A percentile compares a stretch with the other conserved stretches of the same genome.
Conservation (phyloP, 30 jellyfish, hydroid and myxozoan genomes). For the Turritopsis dohrnii region DNA sequence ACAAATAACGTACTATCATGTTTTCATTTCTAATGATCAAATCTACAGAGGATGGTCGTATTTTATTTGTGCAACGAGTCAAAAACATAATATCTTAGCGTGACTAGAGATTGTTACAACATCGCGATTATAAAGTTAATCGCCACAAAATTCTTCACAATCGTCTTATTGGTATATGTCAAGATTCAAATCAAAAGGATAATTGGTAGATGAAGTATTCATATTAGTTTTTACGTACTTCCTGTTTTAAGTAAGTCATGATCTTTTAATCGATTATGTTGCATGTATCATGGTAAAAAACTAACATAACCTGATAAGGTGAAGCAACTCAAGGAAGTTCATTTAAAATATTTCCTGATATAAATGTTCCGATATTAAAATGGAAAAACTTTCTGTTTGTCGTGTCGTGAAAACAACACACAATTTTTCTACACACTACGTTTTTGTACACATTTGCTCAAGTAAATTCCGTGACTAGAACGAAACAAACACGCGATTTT, state of each 20-base stretch:
- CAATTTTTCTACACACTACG: neutral
- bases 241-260: neutral
- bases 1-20: too few species aligned
- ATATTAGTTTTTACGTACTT: neutral
- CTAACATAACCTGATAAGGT: neutral
- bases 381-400: neutral
- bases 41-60: too few species aligned
- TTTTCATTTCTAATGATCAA: too few species aligned
- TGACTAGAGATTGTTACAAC: too few species aligned
- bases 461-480: neutral
- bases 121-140: too few species aligned
- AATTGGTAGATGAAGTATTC: too few species aligned
- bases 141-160: too few species aligned
- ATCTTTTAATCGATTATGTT: neutral
- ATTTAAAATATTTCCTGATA: neutral
- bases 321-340: neutral
- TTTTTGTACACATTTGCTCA: neutral
- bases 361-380: neutral
- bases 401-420: neutral
- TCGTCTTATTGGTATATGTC: too few species aligned
- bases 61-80: too few species aligned
- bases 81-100: too few species aligned
- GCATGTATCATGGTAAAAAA: neutral
- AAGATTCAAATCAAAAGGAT: too few species aligned
- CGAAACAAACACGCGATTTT: neutral